These are phyloP conservation scores for Brachionus rubens DNA, from an alignment of 1,140 invertebrate genomes.

Conservation along the genomic window DNA sequence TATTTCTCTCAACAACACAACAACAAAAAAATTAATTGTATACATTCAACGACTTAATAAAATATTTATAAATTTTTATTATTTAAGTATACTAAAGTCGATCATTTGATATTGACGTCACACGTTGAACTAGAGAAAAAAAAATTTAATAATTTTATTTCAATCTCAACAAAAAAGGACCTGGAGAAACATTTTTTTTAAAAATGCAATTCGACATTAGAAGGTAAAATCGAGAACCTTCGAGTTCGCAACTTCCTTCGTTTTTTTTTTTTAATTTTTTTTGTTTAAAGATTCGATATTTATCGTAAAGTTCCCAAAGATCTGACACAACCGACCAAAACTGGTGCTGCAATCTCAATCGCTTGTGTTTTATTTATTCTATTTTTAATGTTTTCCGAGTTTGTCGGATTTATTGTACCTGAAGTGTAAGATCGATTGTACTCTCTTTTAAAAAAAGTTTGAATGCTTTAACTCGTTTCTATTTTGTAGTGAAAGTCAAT, in stretches of 20 bases:
- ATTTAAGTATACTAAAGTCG: too few relatives aligned
- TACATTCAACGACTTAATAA: too few relatives aligned
- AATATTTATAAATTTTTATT: too few relatives aligned
- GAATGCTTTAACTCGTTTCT: too few relatives aligned
- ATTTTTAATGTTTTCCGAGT: conserved; percentile 64
- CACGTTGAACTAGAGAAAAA: too few relatives aligned
- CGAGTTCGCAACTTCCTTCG: too few relatives aligned
- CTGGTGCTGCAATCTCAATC: conserved; percentile 66
- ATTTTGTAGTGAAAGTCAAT: conserved; percentile 65
- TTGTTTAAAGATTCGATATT: conserved; percentile 63
- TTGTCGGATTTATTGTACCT: conserved; percentile 62
- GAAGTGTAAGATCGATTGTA: conserved; percentile 66
- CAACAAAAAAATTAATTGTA: too few relatives aligned
- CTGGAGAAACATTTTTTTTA: neutral
- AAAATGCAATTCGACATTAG: conserved; percentile 46
- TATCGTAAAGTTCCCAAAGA: conserved; percentile 69
- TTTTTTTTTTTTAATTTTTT: neutral
- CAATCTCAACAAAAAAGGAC: neutral
- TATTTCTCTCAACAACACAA: too few relatives aligned
- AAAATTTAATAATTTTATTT: too few relatives aligned
- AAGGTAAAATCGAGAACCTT: too few relatives aligned
- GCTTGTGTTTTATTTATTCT: conserved; percentile 64
- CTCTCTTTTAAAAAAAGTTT: too few relatives aligned
- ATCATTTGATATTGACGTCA: too few relatives aligned
- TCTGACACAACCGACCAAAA: conserved; percentile 66